These are phyloP conservation scores for Sialia sialis DNA, from an alignment of 2,113 vertebrate genomes.

Conservation along the genomic window DNA sequence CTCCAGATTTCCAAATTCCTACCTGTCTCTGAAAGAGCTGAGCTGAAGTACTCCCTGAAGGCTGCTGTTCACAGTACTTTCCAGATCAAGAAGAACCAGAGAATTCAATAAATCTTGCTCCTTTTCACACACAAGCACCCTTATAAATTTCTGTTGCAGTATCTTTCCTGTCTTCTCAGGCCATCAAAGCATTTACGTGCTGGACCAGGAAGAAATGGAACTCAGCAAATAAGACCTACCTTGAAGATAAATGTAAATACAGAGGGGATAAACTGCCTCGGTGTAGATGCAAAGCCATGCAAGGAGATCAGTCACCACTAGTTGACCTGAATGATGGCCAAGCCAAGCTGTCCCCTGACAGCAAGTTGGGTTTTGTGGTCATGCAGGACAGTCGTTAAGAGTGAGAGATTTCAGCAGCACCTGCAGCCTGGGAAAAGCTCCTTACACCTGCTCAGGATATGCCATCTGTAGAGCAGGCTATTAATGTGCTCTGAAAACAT, in stretches of 20 bases:
- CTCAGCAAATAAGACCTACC: neutral
- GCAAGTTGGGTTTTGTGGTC: neutral
- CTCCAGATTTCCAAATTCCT: neutral
- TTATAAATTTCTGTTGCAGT: neutral
- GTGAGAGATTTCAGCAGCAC: neutral
- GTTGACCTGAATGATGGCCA: neutral
- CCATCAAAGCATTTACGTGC: neutral
- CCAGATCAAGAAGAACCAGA: neutral
- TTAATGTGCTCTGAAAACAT: neutral
- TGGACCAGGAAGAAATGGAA: neutral
- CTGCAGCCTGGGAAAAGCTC: neutral
- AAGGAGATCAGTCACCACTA: neutral
- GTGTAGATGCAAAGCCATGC: neutral
- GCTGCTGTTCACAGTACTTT: neutral
- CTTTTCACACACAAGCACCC: rapidly evolving
- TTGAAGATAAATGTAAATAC: neutral
- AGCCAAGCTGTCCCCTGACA: neutral
- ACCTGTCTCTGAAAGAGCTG: neutral
- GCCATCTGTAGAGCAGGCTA: neutral
- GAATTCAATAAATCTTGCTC: neutral
- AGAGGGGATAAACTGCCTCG: neutral
- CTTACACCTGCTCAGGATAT: neutral
- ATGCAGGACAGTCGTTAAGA: neutral
- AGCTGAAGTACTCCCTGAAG: neutral
- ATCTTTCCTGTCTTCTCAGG: neutral